A percentile compares a stretch with the other conserved stretches of the same genome.
Evolutionary conservation across 2,888 invertebrate species (phyloP).

Genomic region (Mantis religiosa): DNA sequence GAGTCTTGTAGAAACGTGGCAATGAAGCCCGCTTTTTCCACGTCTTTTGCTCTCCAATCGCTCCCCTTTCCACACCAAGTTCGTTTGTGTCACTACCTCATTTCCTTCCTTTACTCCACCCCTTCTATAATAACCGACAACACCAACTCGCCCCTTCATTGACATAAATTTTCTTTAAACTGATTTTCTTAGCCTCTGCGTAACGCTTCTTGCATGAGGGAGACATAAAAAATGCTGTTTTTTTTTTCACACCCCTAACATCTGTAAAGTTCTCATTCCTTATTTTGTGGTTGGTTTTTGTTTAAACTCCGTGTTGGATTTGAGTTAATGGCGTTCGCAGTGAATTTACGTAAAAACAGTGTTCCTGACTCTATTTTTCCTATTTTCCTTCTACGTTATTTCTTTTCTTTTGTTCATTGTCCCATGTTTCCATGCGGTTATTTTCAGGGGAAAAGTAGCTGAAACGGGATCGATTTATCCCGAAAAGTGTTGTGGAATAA

Average conservation of each 20-base stretch:
- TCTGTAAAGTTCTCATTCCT: background rate
- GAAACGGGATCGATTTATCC: background rate
- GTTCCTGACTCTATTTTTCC: background rate
- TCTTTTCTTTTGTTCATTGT: background rate
- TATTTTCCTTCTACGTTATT: background rate
- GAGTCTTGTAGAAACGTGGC: background rate
- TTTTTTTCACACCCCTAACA: background rate
- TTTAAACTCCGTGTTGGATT: background rate
- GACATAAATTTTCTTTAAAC: background rate
- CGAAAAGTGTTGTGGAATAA: background rate
- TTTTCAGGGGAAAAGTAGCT: background rate
- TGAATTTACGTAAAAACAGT: background rate
- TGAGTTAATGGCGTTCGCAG: background rate
- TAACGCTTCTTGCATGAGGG: background rate
- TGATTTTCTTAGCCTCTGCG: background rate
- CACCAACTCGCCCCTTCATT: background rate
- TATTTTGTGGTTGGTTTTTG: background rate
- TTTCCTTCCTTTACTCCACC: background rate
- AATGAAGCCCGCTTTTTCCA: too few species aligned
- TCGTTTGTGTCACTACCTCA: background rate
- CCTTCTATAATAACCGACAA: background rate
- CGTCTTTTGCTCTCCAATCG: background rate
- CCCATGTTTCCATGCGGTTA: background rate
- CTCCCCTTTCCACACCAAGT: background rate
- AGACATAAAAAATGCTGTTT: background rate